phyloP scores from a whole-genome alignment of 2,888 invertebrate species.

The Priocnemis perturbator region DNA sequence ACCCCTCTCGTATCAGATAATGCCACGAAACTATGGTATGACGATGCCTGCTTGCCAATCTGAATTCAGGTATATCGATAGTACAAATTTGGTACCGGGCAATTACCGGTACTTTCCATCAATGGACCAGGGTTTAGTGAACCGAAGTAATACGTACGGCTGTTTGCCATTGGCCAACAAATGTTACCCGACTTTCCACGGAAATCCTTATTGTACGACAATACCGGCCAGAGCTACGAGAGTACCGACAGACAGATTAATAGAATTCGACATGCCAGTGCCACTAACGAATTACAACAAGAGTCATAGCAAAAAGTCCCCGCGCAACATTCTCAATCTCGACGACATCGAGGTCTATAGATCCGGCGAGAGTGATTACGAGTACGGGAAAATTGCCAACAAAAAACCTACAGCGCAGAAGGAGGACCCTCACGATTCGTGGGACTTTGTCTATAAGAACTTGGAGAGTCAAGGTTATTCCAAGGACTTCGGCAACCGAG shows the following conservation, averaged over 20 bases:
- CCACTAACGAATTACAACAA: slow-evolving; percentile 61
- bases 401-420: slow-evolving; percentile 50
- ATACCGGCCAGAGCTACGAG: slow-evolving; percentile 52
- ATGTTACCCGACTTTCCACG: slow-evolving; percentile 59
- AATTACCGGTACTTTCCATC: slow-evolving; percentile 48
- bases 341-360: slow-evolving; percentile 61
- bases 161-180: slow-evolving; percentile 52
- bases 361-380: slow-evolving; percentile 42
- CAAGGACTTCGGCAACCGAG: slow-evolving; percentile 81
- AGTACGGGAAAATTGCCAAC: slow-evolving; percentile 55
- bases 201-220: slow-evolving; percentile 74
- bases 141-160: slow-evolving; percentile 50
- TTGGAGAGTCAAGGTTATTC: slow-evolving; percentile 85
- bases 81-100: slow-evolving; percentile 35
- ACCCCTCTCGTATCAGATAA: slow-evolving; percentile 57
- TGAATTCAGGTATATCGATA: slow-evolving; percentile 54
- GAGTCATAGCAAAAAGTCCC: slow-evolving; percentile 46
- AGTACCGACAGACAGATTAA: slow-evolving; percentile 83
- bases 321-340: slow-evolving; percentile 50
- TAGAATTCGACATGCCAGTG: slow-evolving; percentile 80
- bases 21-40: slow-evolving; percentile 54
- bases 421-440: slow-evolving; percentile 79
- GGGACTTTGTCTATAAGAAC: slow-evolving; percentile 89
- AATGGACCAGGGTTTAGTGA: slow-evolving; percentile 44
- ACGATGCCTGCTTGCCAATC: slow-evolving; percentile 53